Conservation (phyloP, 2,797 vertebrate genomes). For the Gymnothorax reevesii region DNA sequence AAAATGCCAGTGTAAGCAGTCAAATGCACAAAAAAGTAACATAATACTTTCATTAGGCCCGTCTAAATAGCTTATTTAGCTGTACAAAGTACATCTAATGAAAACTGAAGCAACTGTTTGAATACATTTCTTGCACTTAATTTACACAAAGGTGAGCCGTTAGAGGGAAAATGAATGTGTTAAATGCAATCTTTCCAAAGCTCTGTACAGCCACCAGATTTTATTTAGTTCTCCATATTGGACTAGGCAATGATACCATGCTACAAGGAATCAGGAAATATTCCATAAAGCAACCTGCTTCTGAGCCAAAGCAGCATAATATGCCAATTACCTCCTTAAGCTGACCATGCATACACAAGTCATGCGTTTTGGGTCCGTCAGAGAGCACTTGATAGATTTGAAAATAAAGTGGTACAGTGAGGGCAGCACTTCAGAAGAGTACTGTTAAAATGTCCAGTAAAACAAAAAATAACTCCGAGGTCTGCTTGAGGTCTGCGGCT, state of each 20-base stretch:
- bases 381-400: conserved; percentile 32
- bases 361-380: conserved; percentile 8
- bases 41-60: background rate
- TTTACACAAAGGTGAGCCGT: conserved; percentile 2
- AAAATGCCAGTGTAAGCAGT: background rate
- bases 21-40: background rate
- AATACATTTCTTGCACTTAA: background rate
- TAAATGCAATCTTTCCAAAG: background rate
- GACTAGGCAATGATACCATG: conserved; percentile 10
- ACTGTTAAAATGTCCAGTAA: conserved; percentile 23
- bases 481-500: conserved; percentile 43
- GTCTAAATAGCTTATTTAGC: conserved; percentile 3
- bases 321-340: conserved; percentile 43
- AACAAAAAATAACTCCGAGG: conserved; percentile 35
- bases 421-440: conserved; percentile 16
- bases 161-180: background rate
- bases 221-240: background rate
- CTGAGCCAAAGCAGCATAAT: conserved; percentile 23
- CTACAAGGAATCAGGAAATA: background rate
- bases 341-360: conserved; percentile 36
- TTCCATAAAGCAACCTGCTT: background rate
- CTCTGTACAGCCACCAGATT: background rate
- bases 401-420: conserved; percentile 19
- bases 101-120: conserved; percentile 6
- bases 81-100: conserved; percentile 11